Base-by-base conservation (phyloP, 2,888 invertebrate genomes). In the Mythimna pallens region DNA sequence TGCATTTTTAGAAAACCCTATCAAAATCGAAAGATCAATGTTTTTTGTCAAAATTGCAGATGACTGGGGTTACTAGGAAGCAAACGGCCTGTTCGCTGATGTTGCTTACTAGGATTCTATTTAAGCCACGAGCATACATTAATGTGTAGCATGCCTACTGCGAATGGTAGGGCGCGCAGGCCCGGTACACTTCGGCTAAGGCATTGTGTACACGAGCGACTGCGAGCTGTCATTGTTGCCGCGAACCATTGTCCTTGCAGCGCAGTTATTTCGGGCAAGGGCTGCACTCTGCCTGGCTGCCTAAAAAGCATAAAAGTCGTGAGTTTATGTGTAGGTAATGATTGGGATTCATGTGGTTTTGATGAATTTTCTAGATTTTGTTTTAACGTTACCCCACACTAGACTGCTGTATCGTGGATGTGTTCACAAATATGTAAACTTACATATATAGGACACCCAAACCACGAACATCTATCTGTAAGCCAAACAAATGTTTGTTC, bases 201-300 rank as follows among this genome's bases (percentile, higher is more conserved):
- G 81, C 64, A 81, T 81, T 84, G 81, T 81, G 62, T 54, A 50
- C 57, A 63, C 72, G 74, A 67, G 52, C 40, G 64, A 58, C 64
- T 68, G 43, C 63, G 57, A 30, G 40, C 78, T 65, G 76, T 76
- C 80, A 81, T 85, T 85, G 86, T 86, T 85, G 72, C 68, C 40
- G 59, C 52, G 25, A 9, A 57, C 82, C 70, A 78, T 85, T 85
- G 86, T 85, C 65, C 75, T 62, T 43, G 65, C 62, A 64, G 70
- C 67, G 58, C 65, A 54, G 68, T 75, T 67, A 86, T 81, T 86
- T 86, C 79, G 75, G 80, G 68, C 58, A 74, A 76, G 74, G 66
- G 67, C 72, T 80, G 61, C 75, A 54, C 66, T 65, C 64, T 47
- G n/a, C 59, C 17, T 65, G 54, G 30, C 36, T 47, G 25, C 6